Percentiles rank a stretch among this genome's conserved stretches.
phyloP scores from a whole-genome alignment of 2,888 invertebrate genomes.

The Euzetes globulus region DNA sequence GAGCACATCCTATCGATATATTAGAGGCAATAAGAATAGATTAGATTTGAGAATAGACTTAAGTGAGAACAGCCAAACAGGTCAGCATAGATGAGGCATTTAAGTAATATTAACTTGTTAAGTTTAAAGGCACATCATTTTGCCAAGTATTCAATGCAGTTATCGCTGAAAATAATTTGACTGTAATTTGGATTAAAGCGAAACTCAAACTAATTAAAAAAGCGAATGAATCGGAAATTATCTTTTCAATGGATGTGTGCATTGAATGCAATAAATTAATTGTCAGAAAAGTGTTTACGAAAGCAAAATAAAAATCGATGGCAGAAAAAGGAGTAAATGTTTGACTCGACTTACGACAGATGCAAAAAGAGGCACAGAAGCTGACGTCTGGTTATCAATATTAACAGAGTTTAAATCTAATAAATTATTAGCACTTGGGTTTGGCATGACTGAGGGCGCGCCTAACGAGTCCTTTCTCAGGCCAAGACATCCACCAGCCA shows the following conservation, averaged over 20 bases:
- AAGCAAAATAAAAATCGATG: background rate
- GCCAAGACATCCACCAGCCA: slow-evolving; percentile 44
- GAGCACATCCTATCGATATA: background rate
- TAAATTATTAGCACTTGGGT: slow-evolving; percentile 21
- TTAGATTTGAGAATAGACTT: no score
- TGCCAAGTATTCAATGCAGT: no score
- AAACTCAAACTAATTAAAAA: background rate
- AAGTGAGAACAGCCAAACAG: no score
- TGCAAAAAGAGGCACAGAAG: slow-evolving; percentile 11
- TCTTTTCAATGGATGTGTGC: background rate
- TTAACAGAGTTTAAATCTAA: background rate
- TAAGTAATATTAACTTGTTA: no score
- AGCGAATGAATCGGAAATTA: background rate
- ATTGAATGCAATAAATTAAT: background rate
- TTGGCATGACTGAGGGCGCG: background rate
- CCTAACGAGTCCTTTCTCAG: slow-evolving; percentile 41
- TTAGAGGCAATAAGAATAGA: no score
- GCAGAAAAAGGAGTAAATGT: background rate
- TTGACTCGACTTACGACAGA: background rate
- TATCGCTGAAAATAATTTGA: no score
- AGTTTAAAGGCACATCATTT: no score
- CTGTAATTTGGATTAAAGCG: background rate
- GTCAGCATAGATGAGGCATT: no score
- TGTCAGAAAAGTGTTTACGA: background rate
- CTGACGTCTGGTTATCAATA: background rate